Percentiles rank a stretch among this genome's conserved stretches.
Conservation (phyloP, 1,140 invertebrate species). For the Wiebesia pumilae region DNA sequence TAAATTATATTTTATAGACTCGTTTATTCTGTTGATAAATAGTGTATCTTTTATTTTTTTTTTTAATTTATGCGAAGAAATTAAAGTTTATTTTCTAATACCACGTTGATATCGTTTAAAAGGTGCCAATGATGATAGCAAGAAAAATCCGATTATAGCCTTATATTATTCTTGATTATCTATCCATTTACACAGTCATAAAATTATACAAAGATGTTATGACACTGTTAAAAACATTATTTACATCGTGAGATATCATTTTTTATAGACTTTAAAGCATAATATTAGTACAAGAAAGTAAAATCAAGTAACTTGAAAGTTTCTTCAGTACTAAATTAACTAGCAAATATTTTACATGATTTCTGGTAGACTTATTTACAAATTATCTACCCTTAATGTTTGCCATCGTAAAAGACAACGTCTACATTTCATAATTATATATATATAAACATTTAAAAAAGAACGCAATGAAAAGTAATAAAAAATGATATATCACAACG, state of each 20-base stretch:
- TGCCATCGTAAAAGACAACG: no score
- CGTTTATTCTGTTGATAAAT: background rate
- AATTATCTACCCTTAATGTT: background rate
- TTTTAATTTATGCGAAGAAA: background rate
- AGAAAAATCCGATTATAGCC: background rate
- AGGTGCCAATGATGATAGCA: background rate
- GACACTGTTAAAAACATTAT: background rate
- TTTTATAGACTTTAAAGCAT: background rate
- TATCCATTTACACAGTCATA: background rate
- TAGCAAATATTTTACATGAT: background rate
- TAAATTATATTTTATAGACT: background rate
- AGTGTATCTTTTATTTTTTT: background rate
- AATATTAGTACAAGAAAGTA: background rate
- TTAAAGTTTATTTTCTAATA: background rate
- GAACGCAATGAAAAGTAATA: background rate
- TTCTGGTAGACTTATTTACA: background rate
- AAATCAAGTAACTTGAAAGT: background rate
- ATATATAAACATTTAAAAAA: background rate
- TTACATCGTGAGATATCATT: background rate
- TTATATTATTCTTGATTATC: conserved; percentile 3
- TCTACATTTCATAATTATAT: background rate
- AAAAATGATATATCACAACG: background rate
- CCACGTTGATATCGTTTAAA: background rate
- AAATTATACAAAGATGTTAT: background rate
- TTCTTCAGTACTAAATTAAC: background rate